A percentile compares a stretch with the other conserved stretches of the same genome.
Evolutionary conservation across 64 coral and sea anemone species (phyloP).

Genomic region (Pocillopora verrucosa): DNA sequence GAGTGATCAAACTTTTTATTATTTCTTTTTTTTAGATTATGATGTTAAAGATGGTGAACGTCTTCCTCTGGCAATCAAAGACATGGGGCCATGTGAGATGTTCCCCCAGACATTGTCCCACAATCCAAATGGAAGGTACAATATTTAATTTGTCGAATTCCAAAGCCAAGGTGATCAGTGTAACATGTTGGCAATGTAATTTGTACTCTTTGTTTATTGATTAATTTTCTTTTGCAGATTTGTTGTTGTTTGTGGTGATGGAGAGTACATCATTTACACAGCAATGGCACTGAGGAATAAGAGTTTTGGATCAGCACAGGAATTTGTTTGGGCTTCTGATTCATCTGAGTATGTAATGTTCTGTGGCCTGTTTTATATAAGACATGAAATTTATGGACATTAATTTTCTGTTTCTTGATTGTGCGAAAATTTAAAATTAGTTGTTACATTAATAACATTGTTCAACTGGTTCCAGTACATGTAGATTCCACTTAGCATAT

Average conservation of each 20-base stretch:
- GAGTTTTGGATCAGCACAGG: conserved; percentile 97
- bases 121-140: conserved; percentile 98
- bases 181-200: not conserved
- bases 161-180: not conserved
- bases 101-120: conserved; percentile 94
- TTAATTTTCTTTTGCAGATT: conserved; percentile 58
- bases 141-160: not conserved
- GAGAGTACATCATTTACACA: conserved; percentile 99
- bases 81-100: conserved; percentile 99
- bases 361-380: not conserved
- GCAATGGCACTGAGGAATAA: conserved; percentile 99
- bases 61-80: conserved; percentile 88
- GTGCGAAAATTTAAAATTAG: too few relatives aligned
- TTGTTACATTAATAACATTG: too few relatives aligned
- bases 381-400: too few relatives aligned
- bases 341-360: conserved; percentile 92
- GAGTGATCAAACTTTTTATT: not conserved
- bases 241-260: conserved; percentile 98
- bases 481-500: too few relatives aligned
- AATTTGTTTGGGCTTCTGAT: conserved; percentile 98
- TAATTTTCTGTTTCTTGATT: too few relatives aligned
- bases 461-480: too few relatives aligned
- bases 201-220: not conserved
- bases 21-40: conserved; percentile 50
- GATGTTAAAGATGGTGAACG: conserved; percentile 97